phyloP scores from a whole-genome alignment of 2,888 invertebrate species.

The Tinea pellionella region DNA sequence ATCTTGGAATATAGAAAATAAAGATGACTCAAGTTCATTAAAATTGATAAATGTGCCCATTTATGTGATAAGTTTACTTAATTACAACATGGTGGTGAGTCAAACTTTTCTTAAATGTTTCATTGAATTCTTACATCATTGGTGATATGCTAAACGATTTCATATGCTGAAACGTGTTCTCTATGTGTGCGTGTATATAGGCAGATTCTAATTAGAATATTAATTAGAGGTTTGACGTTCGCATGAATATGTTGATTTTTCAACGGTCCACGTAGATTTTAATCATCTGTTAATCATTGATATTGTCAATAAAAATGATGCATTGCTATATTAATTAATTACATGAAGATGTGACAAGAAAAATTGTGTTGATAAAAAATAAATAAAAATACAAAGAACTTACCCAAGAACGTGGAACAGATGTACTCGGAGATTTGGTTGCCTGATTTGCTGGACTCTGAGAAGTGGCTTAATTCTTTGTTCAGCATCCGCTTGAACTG shows the following conservation, averaged over 20 bases:
- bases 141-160: neutral
- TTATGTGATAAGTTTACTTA: conserved; percentile 2
- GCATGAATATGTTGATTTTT: too few species aligned
- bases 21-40: neutral
- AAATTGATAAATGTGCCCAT: neutral
- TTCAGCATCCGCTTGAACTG: conserved; percentile 99
- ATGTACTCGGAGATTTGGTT: conserved; percentile 99
- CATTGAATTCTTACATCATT: neutral
- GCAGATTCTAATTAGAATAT: too few species aligned
- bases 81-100: neutral
- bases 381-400: conserved; percentile 48
- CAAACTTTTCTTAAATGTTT: neutral
- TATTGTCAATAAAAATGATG: neutral
- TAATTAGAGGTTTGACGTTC: too few species aligned
- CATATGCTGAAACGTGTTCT: neutral
- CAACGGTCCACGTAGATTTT: neutral
- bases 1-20: neutral
- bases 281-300: neutral
- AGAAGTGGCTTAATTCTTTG: conserved; percentile 98
- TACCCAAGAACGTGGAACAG: conserved; percentile 98
- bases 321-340: neutral
- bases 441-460: conserved; percentile 98
- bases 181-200: neutral
- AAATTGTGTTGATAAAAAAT: neutral
- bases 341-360: neutral